Conservation (phyloP, 2,888 invertebrate species). For the Leptinotarsa peninsularis region DNA sequence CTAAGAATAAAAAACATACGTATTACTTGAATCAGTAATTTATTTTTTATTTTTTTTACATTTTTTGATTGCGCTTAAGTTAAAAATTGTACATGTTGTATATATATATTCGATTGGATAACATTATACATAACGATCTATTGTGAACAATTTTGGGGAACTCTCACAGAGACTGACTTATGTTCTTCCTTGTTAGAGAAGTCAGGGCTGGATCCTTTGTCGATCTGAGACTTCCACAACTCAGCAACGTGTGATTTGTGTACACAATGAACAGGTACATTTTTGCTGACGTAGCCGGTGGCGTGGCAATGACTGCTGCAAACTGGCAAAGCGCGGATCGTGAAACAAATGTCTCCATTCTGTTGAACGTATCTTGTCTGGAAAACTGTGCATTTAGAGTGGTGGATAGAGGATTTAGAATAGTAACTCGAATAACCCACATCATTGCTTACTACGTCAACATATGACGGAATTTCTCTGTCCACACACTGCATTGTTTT, state of each 20-base stretch:
- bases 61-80: conserved; percentile 36
- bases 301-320: conserved; percentile 68
- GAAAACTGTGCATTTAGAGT: conserved; percentile 54
- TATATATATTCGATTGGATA: background rate
- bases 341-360: conserved; percentile 73
- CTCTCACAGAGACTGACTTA: conserved; percentile 59
- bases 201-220: conserved; percentile 68
- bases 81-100: conserved; percentile 26
- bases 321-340: conserved; percentile 68
- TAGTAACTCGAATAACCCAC: conserved; percentile 55
- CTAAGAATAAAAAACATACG: too few relatives aligned
- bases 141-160: conserved; percentile 55
- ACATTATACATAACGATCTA: conserved; percentile 16
- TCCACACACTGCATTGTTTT: conserved; percentile 60
- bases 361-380: conserved; percentile 70
- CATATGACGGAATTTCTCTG: conserved; percentile 57
- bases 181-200: conserved; percentile 65
- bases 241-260: conserved; percentile 53
- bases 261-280: conserved; percentile 67
- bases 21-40: too few relatives aligned
- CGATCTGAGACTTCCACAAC: conserved; percentile 63
- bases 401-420: background rate
- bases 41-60: conserved; percentile 30
- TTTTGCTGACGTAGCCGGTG: conserved; percentile 62
- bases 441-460: conserved; percentile 57